Base-by-base conservation (phyloP, 2,888 invertebrate species). In the Synergus umbraculus region DNA sequence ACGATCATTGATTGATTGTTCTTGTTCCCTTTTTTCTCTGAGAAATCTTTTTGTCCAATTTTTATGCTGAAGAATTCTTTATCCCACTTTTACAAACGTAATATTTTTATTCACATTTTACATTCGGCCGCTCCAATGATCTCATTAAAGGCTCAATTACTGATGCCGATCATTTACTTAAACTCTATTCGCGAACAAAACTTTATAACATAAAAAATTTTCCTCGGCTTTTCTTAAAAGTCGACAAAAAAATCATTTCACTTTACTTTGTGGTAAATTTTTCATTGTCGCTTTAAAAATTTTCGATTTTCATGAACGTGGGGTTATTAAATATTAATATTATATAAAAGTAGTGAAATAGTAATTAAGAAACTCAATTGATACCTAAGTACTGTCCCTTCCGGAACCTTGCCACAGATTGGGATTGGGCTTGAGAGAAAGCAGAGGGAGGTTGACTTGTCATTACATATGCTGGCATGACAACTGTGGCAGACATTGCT, bases 391-490 rank as follows among this genome's bases (percentile, higher is more conserved):
- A 91, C 86, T 90, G 87, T 90, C 92, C 89, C 88, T 93, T 93
- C 86, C 93, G 90, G 88, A 92, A 92, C 86, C 93, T 90, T 76
- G 92, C 83, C 79, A 90, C 90, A 81, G 88, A 86, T 87, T 92
- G 91, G 80, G 88, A 81, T 43, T 89, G 91, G 60, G 88, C 89
- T 81, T 91, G 92, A 22, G 90, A 89, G 81, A 91, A 92, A 76
- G 91, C 91, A 80, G 90, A 90, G 77, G 92, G 93, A 78, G 93
- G 93, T 87, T 93, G 93, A 87, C 92, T 93, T 67, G 93, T 91
- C 89, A 93, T 92, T 83, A 93, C 93, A 81, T 93, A 93, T 79
- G 92, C 89, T 86, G 93, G 92, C 92, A 93, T 92, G 41, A 92
- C 92, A 64, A 92, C 91, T 18, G 92, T 90, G 83, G 93, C 89